Evolutionary conservation across 1,140 invertebrate genomes (phyloP), one percentile per base, ranked within the genome.

Genomic region (Apocrypta bakeri): DNA sequence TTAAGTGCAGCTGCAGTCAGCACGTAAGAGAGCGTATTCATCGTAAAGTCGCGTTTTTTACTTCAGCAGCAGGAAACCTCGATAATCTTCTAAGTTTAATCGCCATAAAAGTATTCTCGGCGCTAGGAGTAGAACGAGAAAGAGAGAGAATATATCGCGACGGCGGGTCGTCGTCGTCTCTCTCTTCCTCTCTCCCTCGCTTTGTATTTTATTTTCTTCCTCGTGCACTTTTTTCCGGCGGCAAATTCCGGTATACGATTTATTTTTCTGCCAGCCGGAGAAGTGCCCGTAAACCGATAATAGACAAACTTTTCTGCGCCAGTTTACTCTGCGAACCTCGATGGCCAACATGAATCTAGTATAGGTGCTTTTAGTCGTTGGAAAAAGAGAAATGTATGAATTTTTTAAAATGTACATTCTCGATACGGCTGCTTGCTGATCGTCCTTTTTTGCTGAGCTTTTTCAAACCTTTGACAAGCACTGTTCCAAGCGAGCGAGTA

Each of bases 1-100:
- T n/a, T n/a, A n/a, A n/a, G n/a, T n/a, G n/a, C n/a, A n/a, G n/a
- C n/a, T n/a, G n/a, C n/a, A n/a, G n/a, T n/a, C n/a, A n/a, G n/a
- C n/a, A n/a, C 24, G 56, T 73, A 74, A 63, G 77, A 82, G 74
- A 27, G 74, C 31, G 72, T 82, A 82, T 82, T 72, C 80, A 68
- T 77, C 42, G 56, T 25, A 48, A 4, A 61, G 33, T n/a, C 37
- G 85, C 86, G 84, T 87, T 85, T 86, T 84, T 87, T 85, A 85
- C 85, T 86, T 86, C 85, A 85, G 81, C 78, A 83, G 48, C 31
- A 83, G 85, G 83, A 87, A 87, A 87, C 85, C 87, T 85, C 84
- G 87, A 87, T 86, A 85, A 82, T 82, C 84, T 79, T 12, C 84
- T 82, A 85, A 85, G 85, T 85, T 84, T 84, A 86, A 86, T 86